Evolutionary conservation across 2,113 vertebrate species (phyloP).

Genomic region (Neofelis nebulosa): DNA sequence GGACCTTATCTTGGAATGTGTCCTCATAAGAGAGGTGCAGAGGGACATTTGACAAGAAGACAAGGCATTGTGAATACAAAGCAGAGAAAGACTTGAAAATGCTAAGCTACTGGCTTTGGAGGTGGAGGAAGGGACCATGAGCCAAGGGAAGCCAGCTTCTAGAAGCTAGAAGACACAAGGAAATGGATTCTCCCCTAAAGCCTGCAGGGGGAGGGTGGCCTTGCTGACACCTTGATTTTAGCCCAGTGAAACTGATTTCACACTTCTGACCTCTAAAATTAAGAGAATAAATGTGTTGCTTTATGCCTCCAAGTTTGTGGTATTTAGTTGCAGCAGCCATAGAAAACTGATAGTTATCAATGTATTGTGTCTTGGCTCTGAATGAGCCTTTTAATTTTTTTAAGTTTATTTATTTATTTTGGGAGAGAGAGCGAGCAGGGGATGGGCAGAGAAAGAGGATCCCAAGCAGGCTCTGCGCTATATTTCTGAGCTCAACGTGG

Average conservation of each 20-base stretch:
- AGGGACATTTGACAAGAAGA: too few relatives aligned
- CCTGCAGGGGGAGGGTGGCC: background rate
- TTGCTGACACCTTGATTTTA: background rate
- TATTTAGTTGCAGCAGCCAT: background rate
- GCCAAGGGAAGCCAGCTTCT: background rate
- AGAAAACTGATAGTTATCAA: background rate
- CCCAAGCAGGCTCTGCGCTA: too few relatives aligned
- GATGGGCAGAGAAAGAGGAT: too few relatives aligned
- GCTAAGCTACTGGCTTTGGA: background rate
- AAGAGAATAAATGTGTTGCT: background rate
- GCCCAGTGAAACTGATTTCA: background rate
- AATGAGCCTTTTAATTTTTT: background rate
- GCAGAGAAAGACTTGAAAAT: background rate
- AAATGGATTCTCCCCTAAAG: background rate
- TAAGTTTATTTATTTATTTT: too few relatives aligned
- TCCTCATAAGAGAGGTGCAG: background rate
- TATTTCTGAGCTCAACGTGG: too few relatives aligned
- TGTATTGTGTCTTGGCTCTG: background rate
- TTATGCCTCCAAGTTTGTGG: background rate
- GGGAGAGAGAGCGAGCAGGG: too few relatives aligned
- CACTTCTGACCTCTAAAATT: background rate
- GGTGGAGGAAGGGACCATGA: background rate
- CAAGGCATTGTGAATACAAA: background rate
- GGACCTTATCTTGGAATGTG: background rate
- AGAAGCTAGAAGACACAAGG: background rate